Conservation (phyloP, 2,113 vertebrate genomes). For the Psophia crepitans region DNA sequence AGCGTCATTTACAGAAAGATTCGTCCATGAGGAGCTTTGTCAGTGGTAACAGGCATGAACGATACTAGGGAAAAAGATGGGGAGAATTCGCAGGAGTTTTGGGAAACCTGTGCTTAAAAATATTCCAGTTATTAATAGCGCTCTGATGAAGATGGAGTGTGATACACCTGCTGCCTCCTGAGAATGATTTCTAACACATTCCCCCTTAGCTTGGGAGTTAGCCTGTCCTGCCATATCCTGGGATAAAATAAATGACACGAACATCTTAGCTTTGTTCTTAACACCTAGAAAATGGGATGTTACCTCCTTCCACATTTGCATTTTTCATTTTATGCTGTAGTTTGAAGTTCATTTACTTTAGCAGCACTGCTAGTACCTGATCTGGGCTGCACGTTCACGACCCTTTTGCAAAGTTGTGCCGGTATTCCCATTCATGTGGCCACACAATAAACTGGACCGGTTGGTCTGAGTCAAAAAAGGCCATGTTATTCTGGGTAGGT, state of each 20-base stretch:
- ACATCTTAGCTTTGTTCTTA: constrained; percentile 35
- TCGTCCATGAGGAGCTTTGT: neutral
- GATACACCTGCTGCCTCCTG: neutral
- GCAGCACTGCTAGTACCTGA: neutral
- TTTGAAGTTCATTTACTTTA: neutral
- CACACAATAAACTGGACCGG: neutral
- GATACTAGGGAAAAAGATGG: neutral
- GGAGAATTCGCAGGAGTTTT: neutral
- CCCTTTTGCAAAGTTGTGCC: neutral
- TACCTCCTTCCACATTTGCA: neutral
- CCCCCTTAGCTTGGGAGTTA: neutral
- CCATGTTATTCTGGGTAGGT: neutral
- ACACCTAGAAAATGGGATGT: neutral
- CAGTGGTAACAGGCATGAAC: neutral
- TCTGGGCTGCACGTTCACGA: neutral
- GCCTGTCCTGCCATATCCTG: neutral
- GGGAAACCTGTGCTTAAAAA: constrained; percentile 7
- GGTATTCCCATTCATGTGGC: neutral
- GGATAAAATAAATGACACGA: neutral
- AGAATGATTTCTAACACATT: neutral
- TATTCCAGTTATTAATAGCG: neutral
- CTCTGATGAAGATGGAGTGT: neutral
- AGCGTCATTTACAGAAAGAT: neutral
- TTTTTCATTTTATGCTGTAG: neutral
- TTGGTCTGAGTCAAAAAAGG: neutral